Evolutionary conservation across 2,113 vertebrate species (phyloP).

Genomic region (Dipodomys ordii): DNA sequence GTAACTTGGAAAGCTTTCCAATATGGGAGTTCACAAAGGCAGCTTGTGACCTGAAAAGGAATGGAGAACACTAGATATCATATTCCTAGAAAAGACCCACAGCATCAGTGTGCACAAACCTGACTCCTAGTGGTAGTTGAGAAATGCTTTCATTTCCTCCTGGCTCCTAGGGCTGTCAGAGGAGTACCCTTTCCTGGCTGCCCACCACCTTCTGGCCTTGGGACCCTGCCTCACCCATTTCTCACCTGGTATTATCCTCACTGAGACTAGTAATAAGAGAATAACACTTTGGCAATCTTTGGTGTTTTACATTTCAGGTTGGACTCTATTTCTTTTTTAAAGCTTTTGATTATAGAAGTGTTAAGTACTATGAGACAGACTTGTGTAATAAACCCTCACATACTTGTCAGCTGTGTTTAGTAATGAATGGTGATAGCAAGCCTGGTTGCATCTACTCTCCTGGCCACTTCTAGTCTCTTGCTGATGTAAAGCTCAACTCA

Average conservation of each 20-base stretch:
- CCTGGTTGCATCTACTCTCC: neutral
- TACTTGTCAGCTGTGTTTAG: neutral
- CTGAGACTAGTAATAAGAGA: neutral
- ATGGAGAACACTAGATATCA: neutral
- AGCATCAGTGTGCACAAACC: slow-evolving; percentile 58
- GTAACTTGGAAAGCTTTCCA: neutral
- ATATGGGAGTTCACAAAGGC: neutral
- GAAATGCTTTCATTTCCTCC: neutral
- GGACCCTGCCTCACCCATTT: neutral
- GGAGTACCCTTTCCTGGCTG: neutral
- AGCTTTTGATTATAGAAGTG: neutral
- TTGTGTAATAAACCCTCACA: neutral
- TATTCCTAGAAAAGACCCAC: neutral
- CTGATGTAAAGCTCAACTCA: neutral
- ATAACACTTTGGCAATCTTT: neutral
- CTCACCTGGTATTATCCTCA: neutral
- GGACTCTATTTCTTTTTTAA: neutral
- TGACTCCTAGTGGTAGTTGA: slow-evolving; percentile 64
- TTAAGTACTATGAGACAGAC: neutral
- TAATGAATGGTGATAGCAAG: neutral
- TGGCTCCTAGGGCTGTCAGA: neutral
- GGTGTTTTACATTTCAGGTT: neutral
- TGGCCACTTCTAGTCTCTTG: too few relatives aligned
- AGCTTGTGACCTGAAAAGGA: neutral
- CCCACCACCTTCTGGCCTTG: neutral